Base-by-base conservation (phyloP, 2,113 vertebrate species). In the Gambusia affinis region DNA sequence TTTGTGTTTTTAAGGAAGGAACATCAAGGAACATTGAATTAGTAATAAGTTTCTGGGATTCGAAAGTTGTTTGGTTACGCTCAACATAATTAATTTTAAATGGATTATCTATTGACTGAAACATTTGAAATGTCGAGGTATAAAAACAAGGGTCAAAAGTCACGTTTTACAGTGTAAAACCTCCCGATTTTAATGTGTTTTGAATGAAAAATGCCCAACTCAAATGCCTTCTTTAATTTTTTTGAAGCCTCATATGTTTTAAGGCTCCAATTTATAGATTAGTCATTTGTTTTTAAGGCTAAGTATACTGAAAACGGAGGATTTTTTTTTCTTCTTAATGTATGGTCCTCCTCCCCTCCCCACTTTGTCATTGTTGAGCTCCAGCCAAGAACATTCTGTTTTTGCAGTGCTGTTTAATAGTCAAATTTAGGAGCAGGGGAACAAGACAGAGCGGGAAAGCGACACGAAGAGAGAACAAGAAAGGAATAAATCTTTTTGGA, bases 361-460 rank as follows among this genome's bases (percentile, higher is more conserved):
- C 81, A 82, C 87, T 88, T 89, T 91, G 89, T 94, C 91, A 93
- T 93, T 93, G 92, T 93, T 95, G 93, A 94, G 88, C 77, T 79
- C 17, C 70, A 11, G 93, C 92, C 91, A 93, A 94, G 93, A 94
- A 94, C 94, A 94, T 94, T 94, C 94, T 90, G 88, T 93, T 93
- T 94, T 93, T 92, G 88, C 86, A 88, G 89, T 35, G 66, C 84
- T 87, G 89, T 91, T 91, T 91, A 93, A 93, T 89, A 92, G 91
- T 92, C 89, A 91, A 81, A 92, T 92, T 92, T 92, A 88, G 87
- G 84, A 87, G 85, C 70, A 80, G 73, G 78, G 82, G 87, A 82
- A 87, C 78, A 73, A 76, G 85, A 86, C 83, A 71, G 85, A 84
- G 77, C 72, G 75, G 47, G 80, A 85, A 70, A 82, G 82, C 85